These are phyloP conservation scores for Eupithecia inturbata DNA, from an alignment of 2,888 invertebrate genomes.

Conservation along the genomic window DNA sequence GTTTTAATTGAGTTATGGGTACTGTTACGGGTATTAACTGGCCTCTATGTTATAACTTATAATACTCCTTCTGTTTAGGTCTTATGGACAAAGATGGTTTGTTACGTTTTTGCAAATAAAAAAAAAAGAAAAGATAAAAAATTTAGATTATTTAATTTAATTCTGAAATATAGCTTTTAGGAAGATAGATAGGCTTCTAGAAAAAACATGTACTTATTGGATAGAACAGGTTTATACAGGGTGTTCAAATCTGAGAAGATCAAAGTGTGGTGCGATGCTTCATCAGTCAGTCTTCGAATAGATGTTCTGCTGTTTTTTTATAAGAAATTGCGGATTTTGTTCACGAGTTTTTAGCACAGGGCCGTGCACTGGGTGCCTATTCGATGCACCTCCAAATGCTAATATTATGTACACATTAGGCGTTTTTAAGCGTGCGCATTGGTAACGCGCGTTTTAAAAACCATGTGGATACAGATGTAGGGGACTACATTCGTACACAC, in stretches of 20 bases:
- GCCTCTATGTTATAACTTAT: conserved; percentile 49
- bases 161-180: not conserved
- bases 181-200: not conserved
- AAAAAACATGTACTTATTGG: not conserved
- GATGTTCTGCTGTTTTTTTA: too few relatives aligned
- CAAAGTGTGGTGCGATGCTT: not conserved
- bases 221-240: not conserved
- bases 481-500: too few relatives aligned
- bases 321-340: too few relatives aligned
- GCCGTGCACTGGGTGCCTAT: too few relatives aligned
- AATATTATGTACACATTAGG: too few relatives aligned
- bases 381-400: too few relatives aligned
- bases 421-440: too few relatives aligned
- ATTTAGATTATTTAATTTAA: not conserved
- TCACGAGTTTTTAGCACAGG: too few relatives aligned
- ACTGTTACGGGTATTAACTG: conserved; percentile 66
- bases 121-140: not conserved
- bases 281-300: too few relatives aligned
- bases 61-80: not conserved
- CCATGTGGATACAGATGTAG: too few relatives aligned
- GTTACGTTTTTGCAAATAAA: not conserved
- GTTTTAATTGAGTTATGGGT: conserved; percentile 80
- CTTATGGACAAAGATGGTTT: not conserved
- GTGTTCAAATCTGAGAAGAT: not conserved
- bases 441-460: too few relatives aligned